These are phyloP conservation scores for Zhuqinia jingwanae DNA, from an alignment of 2,888 invertebrate species.

Conservation along the genomic window DNA sequence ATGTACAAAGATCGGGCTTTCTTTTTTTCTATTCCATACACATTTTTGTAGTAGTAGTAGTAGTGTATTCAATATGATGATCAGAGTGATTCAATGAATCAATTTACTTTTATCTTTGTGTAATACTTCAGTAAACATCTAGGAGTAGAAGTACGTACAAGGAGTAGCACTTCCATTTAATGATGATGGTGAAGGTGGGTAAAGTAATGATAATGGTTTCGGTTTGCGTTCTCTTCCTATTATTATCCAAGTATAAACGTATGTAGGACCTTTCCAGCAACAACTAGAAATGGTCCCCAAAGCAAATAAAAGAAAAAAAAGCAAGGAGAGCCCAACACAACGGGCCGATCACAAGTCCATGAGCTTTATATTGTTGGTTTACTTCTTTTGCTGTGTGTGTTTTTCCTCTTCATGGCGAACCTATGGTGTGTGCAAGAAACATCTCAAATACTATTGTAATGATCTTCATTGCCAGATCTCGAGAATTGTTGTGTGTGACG, in stretches of 20 bases:
- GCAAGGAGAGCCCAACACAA: too few relatives aligned
- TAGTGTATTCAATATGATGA: constrained; percentile 6
- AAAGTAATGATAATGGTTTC: constrained; percentile 26
- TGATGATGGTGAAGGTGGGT: background rate
- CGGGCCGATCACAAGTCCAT: too few relatives aligned
- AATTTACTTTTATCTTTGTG: constrained; percentile 63
- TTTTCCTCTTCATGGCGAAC: too few relatives aligned
- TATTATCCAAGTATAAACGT: background rate
- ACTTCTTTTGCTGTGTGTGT: too few relatives aligned
- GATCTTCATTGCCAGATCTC: too few relatives aligned
- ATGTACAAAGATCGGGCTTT: background rate
- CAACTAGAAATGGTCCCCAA: too few relatives aligned
- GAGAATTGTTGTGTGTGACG: too few relatives aligned
- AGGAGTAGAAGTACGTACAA: constrained; percentile 18
- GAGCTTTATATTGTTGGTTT: too few relatives aligned
- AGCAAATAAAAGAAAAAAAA: too few relatives aligned
- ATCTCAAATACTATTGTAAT: too few relatives aligned
- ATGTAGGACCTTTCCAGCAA: too few relatives aligned
- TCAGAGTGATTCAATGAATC: constrained; percentile 60
- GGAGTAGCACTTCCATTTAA: constrained; percentile 22
- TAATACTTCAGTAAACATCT: constrained; percentile 2
- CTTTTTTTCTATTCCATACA: constrained; percentile 28
- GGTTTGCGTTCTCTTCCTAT: background rate
- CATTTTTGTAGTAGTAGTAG: background rate
- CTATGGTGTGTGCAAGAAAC: too few relatives aligned